Base-by-base conservation (phyloP, 2,113 vertebrate species). In the Glareola pratincola region DNA sequence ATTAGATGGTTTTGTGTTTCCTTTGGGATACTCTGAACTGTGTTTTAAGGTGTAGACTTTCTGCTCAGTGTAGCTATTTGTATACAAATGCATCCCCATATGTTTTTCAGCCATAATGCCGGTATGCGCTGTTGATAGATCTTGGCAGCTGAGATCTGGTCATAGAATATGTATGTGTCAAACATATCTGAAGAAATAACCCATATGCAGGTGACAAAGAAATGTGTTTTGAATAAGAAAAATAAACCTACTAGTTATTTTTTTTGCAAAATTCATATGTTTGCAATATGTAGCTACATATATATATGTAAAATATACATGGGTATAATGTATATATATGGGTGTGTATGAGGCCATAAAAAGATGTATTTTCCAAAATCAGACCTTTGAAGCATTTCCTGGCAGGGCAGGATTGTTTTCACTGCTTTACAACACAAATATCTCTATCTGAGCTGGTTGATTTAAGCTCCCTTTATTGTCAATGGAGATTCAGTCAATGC, bases 11-110 rank as follows among this genome's bases (percentile, higher is more conserved):
- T 96, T 96, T 96, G 80, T 94, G 69, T 96, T 96, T 95, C 94
- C 91, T 95, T 92, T 89, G 48, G 68, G 76, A 68, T 94, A 39
- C 90, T 92, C 82, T 72, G 64, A 75, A 47, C 72, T 50, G 19
- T 67, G 47, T 93, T 94, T 95, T 95, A 82, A 95, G 69, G 91
- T 88, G 59, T 92, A 94, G 92, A 36, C 92, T 97, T 96, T 96
- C 91, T 91, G 64, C 76, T 92, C 66, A 56, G 39, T 45, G 39
- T 14, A 91, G 85, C 64, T 97, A 92, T 85, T 86, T 78, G 86
- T 81, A 89, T 11, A 95, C 34, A 94, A 85, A 91, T 57, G 15
- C 66, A 87, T 75, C 83, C 43, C 76, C 96, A 78, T 91, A 89
- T 89, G 83, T 74, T 96, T 97, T 93, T 94, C 68, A 84, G 76